Evolutionary conservation across 2,888 invertebrate genomes (phyloP), one percentile per base, ranked within the genome.

Genomic region (Meteorus colon): DNA sequence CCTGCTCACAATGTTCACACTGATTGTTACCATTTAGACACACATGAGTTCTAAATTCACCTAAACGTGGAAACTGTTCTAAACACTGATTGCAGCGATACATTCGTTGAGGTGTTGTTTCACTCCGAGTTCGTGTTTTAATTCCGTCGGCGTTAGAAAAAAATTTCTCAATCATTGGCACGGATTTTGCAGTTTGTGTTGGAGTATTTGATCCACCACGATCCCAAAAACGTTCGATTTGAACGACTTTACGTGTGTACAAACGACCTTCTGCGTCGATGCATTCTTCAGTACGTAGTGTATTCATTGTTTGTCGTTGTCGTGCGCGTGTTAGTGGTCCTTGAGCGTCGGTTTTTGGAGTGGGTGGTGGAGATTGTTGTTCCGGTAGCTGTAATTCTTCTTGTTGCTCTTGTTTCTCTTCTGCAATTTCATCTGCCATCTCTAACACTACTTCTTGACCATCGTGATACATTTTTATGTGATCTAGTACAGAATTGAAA

Each of bases 401-500:
- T 19, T 55, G 55, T 55, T 4, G 19, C 34, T 34, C 34, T 55
- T 4, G 19, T 55, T 55, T 4, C n/a, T 55, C 55, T 19, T 74
- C 73, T 5, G 59, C 62, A 51, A 79, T 77, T 6, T 84, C 85
- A 51, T 87, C 89, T 4, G 86, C 87, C 87, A 89, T 93, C 91
- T 93, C 93, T 75, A 94, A 90, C 66, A 93, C 91, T 73, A 94
- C 93, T 87, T 94, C 93, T 84, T 94, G 93, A 69, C 93, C 93
- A 84, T 91, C 92, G 83, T 94, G 94, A 83, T 91, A 93, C 79
- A 92, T 91, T 77, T 92, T 91, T 81, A 94, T 92, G 84, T 94
- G 94, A 1, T 94, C 93, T 77, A 93, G 88, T 4, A 94, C 92
- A 0, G 93, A 93, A 41, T 91, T 90, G 83, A 94, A 94, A 73